A percentile compares a stretch with the other conserved stretches of the same genome.
phyloP scores from a whole-genome alignment of 1,140 invertebrate species.

The Melipona quadrifasciata region DNA sequence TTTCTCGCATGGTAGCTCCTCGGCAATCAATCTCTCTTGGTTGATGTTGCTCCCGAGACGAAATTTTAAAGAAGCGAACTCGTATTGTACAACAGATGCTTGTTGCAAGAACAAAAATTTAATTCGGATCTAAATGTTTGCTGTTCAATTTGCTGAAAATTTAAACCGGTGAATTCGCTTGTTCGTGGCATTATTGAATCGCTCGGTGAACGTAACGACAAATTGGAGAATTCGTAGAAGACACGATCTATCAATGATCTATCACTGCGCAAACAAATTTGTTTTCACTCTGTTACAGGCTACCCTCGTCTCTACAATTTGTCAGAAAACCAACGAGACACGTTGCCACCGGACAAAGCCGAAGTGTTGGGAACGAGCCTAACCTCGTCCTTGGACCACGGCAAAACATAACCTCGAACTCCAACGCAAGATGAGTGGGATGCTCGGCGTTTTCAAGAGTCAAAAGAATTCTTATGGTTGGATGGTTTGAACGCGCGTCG shows the following conservation, averaged over 20 bases:
- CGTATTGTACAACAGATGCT: not conserved
- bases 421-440: conserved; percentile 14
- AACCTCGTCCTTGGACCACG: conserved; percentile 47
- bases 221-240: not conserved
- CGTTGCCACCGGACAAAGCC: conserved; percentile 59
- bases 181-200: not conserved
- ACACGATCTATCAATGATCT: conserved; percentile 37
- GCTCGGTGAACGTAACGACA: not conserved
- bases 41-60: not conserved
- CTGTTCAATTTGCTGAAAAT: not conserved
- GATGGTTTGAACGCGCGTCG: conserved; percentile 25
- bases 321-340: conserved; percentile 64
- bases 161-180: not conserved
- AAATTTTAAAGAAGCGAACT: no score
- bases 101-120: not conserved
- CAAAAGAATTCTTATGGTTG: conserved; percentile 51
- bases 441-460: conserved; percentile 42
- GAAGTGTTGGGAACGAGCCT: conserved; percentile 42
- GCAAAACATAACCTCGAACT: conserved; percentile 45
- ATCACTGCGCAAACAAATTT: conserved; percentile 58
- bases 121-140: not conserved
- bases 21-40: not conserved
- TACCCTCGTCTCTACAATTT: conserved; percentile 63
- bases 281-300: conserved; percentile 41
- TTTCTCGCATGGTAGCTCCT: not conserved